Base-by-base conservation (phyloP, 2,113 vertebrate genomes). In the Muntiacus reevesi region DNA sequence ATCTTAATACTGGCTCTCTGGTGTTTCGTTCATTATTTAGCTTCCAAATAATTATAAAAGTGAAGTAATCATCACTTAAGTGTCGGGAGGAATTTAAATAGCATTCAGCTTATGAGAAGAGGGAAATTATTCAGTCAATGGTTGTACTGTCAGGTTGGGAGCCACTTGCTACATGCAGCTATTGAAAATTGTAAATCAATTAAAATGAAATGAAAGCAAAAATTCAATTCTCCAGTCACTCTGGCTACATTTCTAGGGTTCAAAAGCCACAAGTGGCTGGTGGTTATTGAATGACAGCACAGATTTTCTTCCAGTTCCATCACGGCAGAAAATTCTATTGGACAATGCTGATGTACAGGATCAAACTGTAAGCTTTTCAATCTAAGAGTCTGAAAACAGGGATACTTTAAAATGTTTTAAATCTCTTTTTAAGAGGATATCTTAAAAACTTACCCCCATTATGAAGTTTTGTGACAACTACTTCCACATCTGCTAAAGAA, bases 401-500 rank as follows among this genome's bases (percentile, higher is more conserved):
- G 40, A 64, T 57, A 82, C 23, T 59, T 50, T 55, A 25, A 92
- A 95, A 91, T 55, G 25, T 27, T 76, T 94, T 78, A 97, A 94
- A 43, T 14, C 11, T 93, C 78, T 94, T 57, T 82, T 57, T 82
- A 62, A 86, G 27, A 91, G 25, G 30, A 45, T 52, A 55, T 67
- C 90, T 82, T 19, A 45, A 87, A 76, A 91, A 95, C 98, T 98
- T 96, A 98, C 98, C 95, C 36, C 99, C 99, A 76, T 92, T 47
- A 54, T 99, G 99, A 98, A 99, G 99, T 86, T 98, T 98, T 55
- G 99, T 99, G 98, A 99, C 99, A 95, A 99, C 96, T 97, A 99
- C 97, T 95, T 99, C 99, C 2, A 99, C 98, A 94, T 99, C 99
- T 83, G 99, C 99, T 92, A 99, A 98, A 1, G 99, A 99, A 98